phyloP scores from a whole-genome alignment of 2,113 vertebrate genomes.

The Dipodomys stephensi region DNA sequence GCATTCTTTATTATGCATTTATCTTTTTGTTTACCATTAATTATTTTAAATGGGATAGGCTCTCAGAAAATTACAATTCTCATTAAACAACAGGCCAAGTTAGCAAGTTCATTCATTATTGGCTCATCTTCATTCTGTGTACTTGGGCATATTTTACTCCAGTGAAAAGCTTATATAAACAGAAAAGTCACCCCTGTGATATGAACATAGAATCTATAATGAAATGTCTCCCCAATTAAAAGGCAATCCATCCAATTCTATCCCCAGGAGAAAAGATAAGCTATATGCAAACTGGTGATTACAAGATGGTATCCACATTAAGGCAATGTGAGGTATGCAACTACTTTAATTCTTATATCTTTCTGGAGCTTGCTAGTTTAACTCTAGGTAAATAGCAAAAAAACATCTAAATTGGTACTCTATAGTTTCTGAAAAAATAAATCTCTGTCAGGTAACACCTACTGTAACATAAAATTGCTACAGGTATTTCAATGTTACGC shows the following conservation, averaged over 20 bases:
- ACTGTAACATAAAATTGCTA: not conserved
- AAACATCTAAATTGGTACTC: not conserved
- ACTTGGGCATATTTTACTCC: not conserved
- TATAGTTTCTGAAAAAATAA: not conserved
- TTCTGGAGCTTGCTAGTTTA: not conserved
- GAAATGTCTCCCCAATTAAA: conserved; percentile 11
- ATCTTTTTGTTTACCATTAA: conserved; percentile 21
- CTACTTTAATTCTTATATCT: not conserved
- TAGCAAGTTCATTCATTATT: not conserved
- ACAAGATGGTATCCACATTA: not conserved
- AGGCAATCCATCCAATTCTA: not conserved
- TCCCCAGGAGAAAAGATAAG: not conserved
- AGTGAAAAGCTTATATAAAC: not conserved
- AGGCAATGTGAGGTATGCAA: not conserved
- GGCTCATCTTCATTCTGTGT: conserved; percentile 29
- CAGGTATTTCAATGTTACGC: not conserved
- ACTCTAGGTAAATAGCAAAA: not conserved
- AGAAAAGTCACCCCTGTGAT: conserved; percentile 40
- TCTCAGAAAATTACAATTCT: conserved; percentile 33
- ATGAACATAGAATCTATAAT: not conserved
- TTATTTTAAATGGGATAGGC: not conserved
- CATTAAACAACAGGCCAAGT: conserved; percentile 7
- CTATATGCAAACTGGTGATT: conserved; percentile 19
- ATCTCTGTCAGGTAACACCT: not conserved
- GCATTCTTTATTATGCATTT: not conserved